Conservation (phyloP, 1,140 invertebrate species). For the Schmidtea mediterranea region DNA sequence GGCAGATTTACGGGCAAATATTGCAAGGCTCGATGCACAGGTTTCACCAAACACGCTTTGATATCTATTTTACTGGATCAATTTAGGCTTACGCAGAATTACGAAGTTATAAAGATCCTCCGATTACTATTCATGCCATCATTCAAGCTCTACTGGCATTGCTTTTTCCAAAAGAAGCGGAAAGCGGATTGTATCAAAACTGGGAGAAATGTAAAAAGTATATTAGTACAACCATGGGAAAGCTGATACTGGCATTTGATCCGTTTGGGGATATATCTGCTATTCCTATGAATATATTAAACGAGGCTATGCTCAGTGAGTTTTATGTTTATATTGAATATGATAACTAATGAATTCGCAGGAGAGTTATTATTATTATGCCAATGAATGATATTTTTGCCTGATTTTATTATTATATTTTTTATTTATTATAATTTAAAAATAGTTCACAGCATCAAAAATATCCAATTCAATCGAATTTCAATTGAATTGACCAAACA, state of each 20-base stretch:
- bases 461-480: no score
- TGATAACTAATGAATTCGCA: no score
- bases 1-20: conserved; percentile 22
- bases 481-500: no score
- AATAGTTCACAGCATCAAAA: no score
- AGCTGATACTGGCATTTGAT: conserved; percentile 18
- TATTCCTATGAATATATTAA: conserved; percentile 15
- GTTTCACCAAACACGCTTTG: no score
- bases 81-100: conserved; percentile 19
- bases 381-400: not conserved
- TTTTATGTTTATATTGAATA: not conserved
- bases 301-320: conserved; percentile 15
- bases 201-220: conserved; percentile 19
- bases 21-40: conserved; percentile 15
- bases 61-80: no score
- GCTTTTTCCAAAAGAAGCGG: conserved; percentile 15
- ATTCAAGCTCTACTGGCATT: conserved; percentile 19
- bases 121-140: conserved; percentile 17
- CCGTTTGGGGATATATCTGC: conserved; percentile 14
- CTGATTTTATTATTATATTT: not conserved
- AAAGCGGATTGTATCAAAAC: conserved; percentile 16
- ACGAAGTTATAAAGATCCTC: conserved; percentile 19
- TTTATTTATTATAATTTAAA: not conserved
- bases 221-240: conserved; percentile 17
- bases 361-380: no score